Percentiles rank a stretch among this genome's conserved stretches.
Conservation (phyloP, 2,797 vertebrate genomes). For the Synanceia verrucosa region DNA sequence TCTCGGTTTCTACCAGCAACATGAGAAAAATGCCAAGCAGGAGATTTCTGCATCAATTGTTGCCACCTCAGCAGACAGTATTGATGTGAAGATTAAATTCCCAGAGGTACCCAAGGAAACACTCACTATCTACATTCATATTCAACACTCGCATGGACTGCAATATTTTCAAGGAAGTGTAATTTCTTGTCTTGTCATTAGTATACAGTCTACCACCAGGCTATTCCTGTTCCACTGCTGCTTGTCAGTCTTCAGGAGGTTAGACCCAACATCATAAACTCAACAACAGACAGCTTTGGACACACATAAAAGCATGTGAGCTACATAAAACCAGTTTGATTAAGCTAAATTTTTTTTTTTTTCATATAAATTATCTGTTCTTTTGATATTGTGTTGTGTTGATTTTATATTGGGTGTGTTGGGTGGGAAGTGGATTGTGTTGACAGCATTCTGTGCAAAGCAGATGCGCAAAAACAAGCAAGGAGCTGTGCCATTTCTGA, state of each 20-base stretch:
- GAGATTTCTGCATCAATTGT: slow-evolving; percentile 72
- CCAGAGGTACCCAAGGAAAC: slow-evolving; percentile 73
- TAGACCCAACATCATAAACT: slow-evolving; percentile 30
- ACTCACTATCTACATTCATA: background rate
- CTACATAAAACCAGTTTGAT: background rate
- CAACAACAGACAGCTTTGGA: slow-evolving; percentile 32
- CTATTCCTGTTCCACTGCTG: slow-evolving; percentile 60
- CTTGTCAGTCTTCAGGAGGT: slow-evolving; percentile 26
- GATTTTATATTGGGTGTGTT: background rate
- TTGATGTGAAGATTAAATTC: slow-evolving; percentile 75
- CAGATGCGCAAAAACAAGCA: slow-evolving; percentile 36
- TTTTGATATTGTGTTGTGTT: too few relatives aligned
- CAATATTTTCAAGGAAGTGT: slow-evolving; percentile 30
- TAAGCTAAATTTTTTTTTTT: slow-evolving; percentile 15
- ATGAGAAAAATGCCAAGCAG: slow-evolving; percentile 62
- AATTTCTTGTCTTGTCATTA: slow-evolving; percentile 50
- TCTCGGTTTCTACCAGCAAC: slow-evolving; percentile 71
- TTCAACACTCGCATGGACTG: slow-evolving; percentile 11
- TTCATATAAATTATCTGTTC: background rate
- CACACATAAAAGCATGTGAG: slow-evolving; percentile 46
- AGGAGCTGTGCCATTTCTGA: slow-evolving; percentile 14
- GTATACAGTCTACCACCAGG: slow-evolving; percentile 74
- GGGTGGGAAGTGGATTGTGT: background rate
- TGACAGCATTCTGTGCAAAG: slow-evolving; percentile 29
- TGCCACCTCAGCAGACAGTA: slow-evolving; percentile 64